Evolutionary conservation across 2,113 vertebrate species (phyloP).

Genomic region (Neofelis nebulosa): DNA sequence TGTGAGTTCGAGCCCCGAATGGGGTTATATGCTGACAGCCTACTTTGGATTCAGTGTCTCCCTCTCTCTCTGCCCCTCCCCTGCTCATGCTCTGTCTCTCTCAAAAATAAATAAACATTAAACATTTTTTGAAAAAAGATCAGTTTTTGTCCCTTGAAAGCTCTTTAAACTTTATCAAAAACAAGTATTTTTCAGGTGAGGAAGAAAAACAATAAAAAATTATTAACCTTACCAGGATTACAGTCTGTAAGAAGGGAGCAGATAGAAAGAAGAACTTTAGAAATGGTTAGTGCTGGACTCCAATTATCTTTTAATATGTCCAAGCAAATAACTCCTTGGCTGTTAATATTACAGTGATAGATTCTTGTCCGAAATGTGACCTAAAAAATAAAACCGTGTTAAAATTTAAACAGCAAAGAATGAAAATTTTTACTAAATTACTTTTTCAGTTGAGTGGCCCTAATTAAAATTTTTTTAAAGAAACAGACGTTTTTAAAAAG

Average conservation of each 20-base stretch:
- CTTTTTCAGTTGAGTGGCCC: not conserved
- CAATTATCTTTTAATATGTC: conserved; percentile 96
- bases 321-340: conserved; percentile 95
- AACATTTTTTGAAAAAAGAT: no score
- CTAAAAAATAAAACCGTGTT: conserved; percentile 77
- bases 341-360: conserved; percentile 96
- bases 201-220: not conserved
- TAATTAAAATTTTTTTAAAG: not conserved
- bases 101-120: no score
- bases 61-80: no score
- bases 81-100: no score
- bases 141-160: not conserved
- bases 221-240: conserved; percentile 92
- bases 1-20: no score
- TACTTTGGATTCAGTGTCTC: no score
- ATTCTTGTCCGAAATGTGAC: conserved; percentile 95
- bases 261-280: conserved; percentile 97
- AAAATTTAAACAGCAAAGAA: not conserved
- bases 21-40: no score
- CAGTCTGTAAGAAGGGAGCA: conserved; percentile 98
- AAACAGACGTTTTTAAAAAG: not conserved
- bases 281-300: conserved; percentile 96
- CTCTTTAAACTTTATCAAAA: not conserved
- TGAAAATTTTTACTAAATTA: not conserved
- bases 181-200: not conserved